Evolutionary conservation across 2,113 vertebrate genomes (phyloP).

Genomic region (Psilopsiagon aurifrons): DNA sequence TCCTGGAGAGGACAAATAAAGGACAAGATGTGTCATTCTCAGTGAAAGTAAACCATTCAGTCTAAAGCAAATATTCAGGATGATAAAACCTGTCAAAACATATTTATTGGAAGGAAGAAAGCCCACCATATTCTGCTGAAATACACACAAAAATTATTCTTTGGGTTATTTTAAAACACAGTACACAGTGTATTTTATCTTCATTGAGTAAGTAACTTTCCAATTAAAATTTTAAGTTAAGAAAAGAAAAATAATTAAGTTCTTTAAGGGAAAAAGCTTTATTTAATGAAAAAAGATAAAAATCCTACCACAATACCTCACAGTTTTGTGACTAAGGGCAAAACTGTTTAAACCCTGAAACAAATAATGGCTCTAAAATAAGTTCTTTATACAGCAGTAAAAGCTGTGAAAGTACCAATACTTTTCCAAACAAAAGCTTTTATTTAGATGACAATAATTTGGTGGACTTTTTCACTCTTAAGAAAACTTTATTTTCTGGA

Average conservation of each 20-base stretch:
- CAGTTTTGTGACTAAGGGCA: fast-evolving
- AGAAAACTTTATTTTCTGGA: neutral
- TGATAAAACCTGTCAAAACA: neutral
- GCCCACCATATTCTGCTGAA: fast-evolving
- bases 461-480: neutral
- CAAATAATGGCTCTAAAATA: neutral
- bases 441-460: neutral
- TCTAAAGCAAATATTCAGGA: neutral
- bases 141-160: neutral
- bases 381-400: neutral
- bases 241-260: neutral
- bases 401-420: neutral
- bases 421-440: neutral
- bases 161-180: neutral
- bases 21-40: neutral
- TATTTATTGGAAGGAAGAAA: neutral
- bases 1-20: neutral
- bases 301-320: neutral
- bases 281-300: neutral
- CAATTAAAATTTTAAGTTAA: neutral
- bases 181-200: neutral
- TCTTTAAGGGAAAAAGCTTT: neutral
- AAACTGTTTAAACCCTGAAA: neutral
- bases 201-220: neutral
- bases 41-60: neutral